phyloP scores from a whole-genome alignment of 2,888 invertebrate genomes.

The Latrodectus elegans region DNA sequence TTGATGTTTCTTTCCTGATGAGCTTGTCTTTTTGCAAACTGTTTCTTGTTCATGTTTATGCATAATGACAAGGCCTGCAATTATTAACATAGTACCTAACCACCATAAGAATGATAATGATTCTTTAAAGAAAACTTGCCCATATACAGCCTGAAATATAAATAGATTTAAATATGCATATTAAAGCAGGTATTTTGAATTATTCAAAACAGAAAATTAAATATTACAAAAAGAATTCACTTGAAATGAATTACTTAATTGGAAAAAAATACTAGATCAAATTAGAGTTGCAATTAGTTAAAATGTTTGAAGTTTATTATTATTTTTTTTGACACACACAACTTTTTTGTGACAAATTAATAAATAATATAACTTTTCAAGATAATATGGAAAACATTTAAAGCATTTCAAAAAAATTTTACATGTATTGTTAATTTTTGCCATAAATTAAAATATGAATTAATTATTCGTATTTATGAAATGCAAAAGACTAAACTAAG shows the following conservation, averaged over 20 bases:
- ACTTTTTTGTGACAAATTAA: no score
- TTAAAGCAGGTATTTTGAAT: not conserved
- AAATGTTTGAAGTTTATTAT: not conserved
- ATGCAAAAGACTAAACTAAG: no score
- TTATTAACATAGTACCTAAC: slow-evolving; percentile 82
- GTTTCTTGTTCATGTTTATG: slow-evolving; percentile 33
- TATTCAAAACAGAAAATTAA: not conserved
- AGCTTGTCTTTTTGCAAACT: not conserved
- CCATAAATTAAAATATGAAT: no score
- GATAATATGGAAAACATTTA: no score
- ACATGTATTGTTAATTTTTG: no score
- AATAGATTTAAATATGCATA: slow-evolving; percentile 73
- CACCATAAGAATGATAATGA: slow-evolving; percentile 82
- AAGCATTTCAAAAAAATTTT: no score
- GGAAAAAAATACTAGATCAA: not conserved
- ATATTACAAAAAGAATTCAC: not conserved
- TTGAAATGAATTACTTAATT: not conserved
- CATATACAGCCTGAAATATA: slow-evolving; percentile 82
- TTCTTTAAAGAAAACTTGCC: slow-evolving; percentile 83
- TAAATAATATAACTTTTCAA: no score
- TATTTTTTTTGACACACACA: not conserved
- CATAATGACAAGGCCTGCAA: slow-evolving; percentile 83
- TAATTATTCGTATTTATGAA: no score
- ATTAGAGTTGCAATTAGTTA: not conserved
- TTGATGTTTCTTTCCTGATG: not conserved